Evolutionary conservation across 2,113 vertebrate genomes (phyloP), one percentile per base, ranked within the genome.

Genomic region (Centrocercus urophasianus): DNA sequence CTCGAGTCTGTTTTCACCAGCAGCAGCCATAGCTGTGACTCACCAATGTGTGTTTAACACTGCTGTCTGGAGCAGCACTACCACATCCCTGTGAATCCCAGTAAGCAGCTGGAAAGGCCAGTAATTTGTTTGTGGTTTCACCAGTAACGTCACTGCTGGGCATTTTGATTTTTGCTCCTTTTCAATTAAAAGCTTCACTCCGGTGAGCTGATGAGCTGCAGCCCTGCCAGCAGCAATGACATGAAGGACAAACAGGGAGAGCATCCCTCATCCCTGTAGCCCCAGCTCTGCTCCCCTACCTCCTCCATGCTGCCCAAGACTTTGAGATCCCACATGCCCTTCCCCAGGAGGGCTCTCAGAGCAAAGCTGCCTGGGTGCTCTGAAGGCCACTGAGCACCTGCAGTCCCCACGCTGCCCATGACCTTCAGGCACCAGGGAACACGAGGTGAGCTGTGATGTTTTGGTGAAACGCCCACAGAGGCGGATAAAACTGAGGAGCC

Each of bases 401-500:
- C 20, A 10, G 36, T 34, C 34, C 65, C 28, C 32, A 15, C 65
- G 73, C 79, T 9, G 38, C 30, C 28, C 0, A 0, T 2, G 47
- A 57, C 85, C 66, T 56, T 63, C 45, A 52, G 36, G 42, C 71
- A 27, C 6, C 4, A 30, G 24, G 25, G 18, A n/a, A 28, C 8
- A 1, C 0, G 4, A 40, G 47, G 73, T n/a, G 34, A 32, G 54
- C 6, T 7, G 5, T 0, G 8, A 13, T 0, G 1, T 12, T 11
- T 34, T 15, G 36, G 24, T 13, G n/a, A 54, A 79, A 69, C 1
- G 10, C 42, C 18, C 78, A 14, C 4, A 8, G 3, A 14, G 34
- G 28, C 0, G 8, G 27, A 28, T 48, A 27, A 72, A 64, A 4
- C 1, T 4, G 5, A 13, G 60, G 21, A 45, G 2, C 7, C 19